Percentiles rank a stretch among this genome's conserved stretches.
Conservation (phyloP, 2,888 invertebrate species). For the Apamea monoglypha region DNA sequence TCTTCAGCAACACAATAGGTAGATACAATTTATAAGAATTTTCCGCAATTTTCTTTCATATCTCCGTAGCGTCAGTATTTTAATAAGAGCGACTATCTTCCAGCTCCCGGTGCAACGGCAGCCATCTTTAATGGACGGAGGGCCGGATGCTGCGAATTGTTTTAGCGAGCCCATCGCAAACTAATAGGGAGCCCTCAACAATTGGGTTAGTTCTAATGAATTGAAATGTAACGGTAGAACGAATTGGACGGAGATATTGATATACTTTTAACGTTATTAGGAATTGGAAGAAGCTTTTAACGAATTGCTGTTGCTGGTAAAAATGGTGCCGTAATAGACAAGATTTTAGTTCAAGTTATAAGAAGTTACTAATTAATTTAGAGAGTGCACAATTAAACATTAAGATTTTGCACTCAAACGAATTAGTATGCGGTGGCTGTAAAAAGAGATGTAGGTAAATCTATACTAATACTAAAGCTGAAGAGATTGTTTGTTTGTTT, state of each 20-base stretch:
- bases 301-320: neutral
- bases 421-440: neutral
- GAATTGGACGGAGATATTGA: conserved; percentile 24
- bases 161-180: conserved; percentile 67
- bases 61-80: conserved; percentile 32
- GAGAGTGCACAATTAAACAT: neutral
- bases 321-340: neutral
- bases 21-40: conserved; percentile 4
- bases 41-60: conserved; percentile 22
- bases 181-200: conserved; percentile 59
- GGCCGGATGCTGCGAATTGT: conserved; percentile 76
- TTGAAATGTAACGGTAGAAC: conserved; percentile 40
- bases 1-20: neutral
- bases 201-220: conserved; percentile 65
- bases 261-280: conserved; percentile 3
- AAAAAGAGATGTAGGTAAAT: neutral
- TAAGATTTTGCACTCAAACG: neutral
- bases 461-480: too few species aligned
- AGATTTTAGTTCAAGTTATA: neutral
- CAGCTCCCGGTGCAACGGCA: conserved; percentile 50
- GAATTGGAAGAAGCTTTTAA: conserved; percentile 1
- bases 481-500: too few species aligned
- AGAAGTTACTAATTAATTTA: neutral
- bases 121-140: conserved; percentile 66
- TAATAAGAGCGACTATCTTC: conserved; percentile 32